A percentile compares a stretch with the other conserved stretches of the same genome.
Conservation (phyloP, 2,113 vertebrate species). For the Mellivora capensis region DNA sequence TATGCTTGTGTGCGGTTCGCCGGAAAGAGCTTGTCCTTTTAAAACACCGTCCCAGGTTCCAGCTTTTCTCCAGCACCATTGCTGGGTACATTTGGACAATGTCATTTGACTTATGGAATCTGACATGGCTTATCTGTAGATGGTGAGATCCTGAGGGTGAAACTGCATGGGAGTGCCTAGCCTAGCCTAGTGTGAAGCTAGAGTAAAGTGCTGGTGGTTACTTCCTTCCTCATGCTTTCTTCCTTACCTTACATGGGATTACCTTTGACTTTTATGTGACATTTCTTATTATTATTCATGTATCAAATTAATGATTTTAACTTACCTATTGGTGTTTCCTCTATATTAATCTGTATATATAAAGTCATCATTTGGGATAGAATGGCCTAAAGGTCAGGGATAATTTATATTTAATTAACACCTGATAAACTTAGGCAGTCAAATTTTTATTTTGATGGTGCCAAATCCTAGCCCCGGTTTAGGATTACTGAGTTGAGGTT, state of each 20-base stretch:
- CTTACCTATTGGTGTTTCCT: not conserved
- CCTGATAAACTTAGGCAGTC: not conserved
- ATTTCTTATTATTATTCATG: not conserved
- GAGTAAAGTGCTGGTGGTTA: not conserved
- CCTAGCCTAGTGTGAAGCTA: not conserved
- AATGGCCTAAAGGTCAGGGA: not conserved
- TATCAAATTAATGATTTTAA: not conserved
- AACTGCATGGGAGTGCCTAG: not conserved
- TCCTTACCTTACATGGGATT: not conserved
- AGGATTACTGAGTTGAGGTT: conserved; percentile 20
- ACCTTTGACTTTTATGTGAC: not conserved
- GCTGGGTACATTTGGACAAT: not conserved
- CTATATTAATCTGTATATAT: not conserved
- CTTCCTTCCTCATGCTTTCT: not conserved
- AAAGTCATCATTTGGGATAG: not conserved
- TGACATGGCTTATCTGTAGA: not conserved
- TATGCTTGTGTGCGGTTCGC: not conserved
- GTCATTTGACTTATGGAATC: not conserved
- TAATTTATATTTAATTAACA: conserved; percentile 12
- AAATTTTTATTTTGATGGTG: not conserved
- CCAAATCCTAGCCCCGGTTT: not conserved
- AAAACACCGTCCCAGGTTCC: not conserved
- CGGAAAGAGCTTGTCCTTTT: not conserved
- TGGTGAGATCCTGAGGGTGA: not conserved
- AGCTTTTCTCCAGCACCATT: not conserved